Base-by-base conservation (phyloP, 2,113 vertebrate genomes). In the Lycaon pictus region DNA sequence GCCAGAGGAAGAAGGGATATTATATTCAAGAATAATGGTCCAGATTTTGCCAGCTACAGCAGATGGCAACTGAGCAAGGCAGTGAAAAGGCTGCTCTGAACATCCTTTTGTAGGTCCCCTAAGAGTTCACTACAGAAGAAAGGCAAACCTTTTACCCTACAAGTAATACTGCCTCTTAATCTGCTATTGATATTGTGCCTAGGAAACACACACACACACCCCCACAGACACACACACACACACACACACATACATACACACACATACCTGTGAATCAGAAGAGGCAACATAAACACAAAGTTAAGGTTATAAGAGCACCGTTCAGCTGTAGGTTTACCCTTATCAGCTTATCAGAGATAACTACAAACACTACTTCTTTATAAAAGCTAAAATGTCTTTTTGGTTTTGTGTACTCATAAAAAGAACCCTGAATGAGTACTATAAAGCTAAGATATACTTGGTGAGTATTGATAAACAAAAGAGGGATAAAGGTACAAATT, bases 41-140 rank as follows among this genome's bases (percentile, higher is more conserved):
- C 25, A 58, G 79, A 79, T 80, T 62, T 48, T 85, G n/a, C 82
- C 95, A 97, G 56, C 72, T 77, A 29, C 4, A n/a, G 23, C 88
- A 95, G 90, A 92, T 94, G 87, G 79, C 32, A 77, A 58, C 48
- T 12, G 32, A 72, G 67, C 15, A 43, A 69, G 35, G 53, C 58
- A 88, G 17, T 86, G 37, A 81, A 88, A 90, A 91, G 4, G 48
- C 56, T 60, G 23, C 27, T 84, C 63, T 71, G 32, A 71, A n/a
- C 20, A 2, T 58, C 62, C 51, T 69, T 23, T 71, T 91, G n/a
- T 22, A 76, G 2, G n/a, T 60, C 37, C n/a, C 37, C 53, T 35
- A 87, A 48, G 60, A 82, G 55, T 35, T 82, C 63, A 77, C 48
- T 71, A 56, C 32, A 92, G 13, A 92, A 90, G 15, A n/a, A 65